These are phyloP conservation scores for Oreochromis niloticus DNA, from an alignment of 2,113 vertebrate species.

Conservation along the genomic window DNA sequence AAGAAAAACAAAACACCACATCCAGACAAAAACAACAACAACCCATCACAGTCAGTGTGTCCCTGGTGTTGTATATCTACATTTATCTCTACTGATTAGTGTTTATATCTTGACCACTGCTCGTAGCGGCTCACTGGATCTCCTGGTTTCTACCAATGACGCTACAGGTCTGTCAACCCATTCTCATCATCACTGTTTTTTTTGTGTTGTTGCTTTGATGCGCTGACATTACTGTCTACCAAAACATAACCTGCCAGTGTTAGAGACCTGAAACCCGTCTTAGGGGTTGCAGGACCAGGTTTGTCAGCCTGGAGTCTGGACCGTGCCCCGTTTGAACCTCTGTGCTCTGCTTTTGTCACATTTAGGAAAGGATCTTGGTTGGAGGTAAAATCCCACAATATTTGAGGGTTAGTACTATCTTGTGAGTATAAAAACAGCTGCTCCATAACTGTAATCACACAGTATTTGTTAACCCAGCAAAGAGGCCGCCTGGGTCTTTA, in stretches of 20 bases:
- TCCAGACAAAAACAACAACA: neutral
- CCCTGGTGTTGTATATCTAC: neutral
- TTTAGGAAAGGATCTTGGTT: neutral
- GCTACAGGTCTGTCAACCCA: neutral
- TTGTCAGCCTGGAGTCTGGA: neutral
- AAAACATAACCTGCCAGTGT: neutral
- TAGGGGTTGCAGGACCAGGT: neutral
- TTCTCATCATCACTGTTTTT: neutral
- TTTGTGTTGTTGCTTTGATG: neutral
- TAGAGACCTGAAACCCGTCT: neutral
- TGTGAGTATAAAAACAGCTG: neutral
- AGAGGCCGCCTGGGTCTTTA: rapidly evolving
- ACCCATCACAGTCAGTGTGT: neutral
- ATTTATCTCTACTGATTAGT: neutral
- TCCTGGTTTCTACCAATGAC: neutral
- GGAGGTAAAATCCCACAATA: neutral
- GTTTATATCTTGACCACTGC: neutral
- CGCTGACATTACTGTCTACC: neutral
- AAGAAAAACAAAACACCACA: neutral
- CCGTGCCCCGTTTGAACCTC: neutral
- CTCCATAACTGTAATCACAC: neutral
- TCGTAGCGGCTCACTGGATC: neutral
- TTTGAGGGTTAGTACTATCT: neutral
- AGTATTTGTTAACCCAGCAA: neutral
- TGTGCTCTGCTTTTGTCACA: neutral